A percentile compares a stretch with the other conserved stretches of the same genome.
phyloP scores from a whole-genome alignment of 2,113 vertebrate genomes.

The Ictidomys tridecemlineatus region DNA sequence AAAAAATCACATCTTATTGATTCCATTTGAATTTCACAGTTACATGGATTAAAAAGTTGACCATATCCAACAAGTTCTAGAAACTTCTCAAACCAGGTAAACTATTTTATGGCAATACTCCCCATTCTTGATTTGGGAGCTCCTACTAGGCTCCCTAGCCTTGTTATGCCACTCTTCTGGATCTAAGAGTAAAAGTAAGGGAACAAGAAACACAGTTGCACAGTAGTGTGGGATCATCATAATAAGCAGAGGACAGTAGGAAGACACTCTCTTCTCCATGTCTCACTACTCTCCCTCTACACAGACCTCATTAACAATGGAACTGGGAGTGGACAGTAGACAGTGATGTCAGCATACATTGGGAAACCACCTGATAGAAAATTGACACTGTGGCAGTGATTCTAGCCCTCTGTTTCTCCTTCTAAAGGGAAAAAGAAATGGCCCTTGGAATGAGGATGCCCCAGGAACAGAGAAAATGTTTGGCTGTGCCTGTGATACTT shows the following conservation, averaged over 20 bases:
- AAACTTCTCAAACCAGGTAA: background rate
- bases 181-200: background rate
- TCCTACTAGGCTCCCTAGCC: background rate
- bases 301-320: background rate
- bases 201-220: background rate
- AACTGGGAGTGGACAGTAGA: background rate
- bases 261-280: background rate
- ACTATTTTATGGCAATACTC: background rate
- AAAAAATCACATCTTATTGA: background rate
- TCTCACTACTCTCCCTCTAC: background rate
- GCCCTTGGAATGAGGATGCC: background rate
- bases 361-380: background rate
- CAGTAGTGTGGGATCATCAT: fast-evolving
- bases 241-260: background rate
- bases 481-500: background rate
- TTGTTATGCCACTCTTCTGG: background rate
- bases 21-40: background rate
- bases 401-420: background rate
- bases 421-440: background rate
- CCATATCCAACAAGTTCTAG: background rate
- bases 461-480: background rate
- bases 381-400: background rate
- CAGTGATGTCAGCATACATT: background rate
- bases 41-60: background rate
- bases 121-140: background rate